A percentile compares a stretch with the other conserved stretches of the same genome.
Evolutionary conservation across 2,113 vertebrate species (phyloP).

Genomic region (Mustela lutreola): DNA sequence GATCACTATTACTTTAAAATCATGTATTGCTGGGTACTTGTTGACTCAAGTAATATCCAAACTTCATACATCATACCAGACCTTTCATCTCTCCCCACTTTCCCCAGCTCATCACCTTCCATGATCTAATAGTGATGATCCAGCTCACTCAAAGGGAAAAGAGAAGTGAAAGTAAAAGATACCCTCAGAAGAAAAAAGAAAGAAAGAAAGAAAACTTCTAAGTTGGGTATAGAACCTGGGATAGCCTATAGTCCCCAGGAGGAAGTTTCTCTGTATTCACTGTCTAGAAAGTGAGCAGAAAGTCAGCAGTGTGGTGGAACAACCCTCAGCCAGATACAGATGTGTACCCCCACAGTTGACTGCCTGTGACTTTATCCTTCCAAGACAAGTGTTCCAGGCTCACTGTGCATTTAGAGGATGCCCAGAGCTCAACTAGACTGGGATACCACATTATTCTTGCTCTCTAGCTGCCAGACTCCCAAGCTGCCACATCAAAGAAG

Average conservation of each 20-base stretch:
- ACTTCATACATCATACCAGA: not conserved
- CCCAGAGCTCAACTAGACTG: not conserved
- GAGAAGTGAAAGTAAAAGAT: not conserved
- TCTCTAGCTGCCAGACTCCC: slow-evolving; percentile 13
- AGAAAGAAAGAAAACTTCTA: not conserved
- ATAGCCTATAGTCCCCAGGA: not conserved
- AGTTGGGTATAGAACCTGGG: not conserved
- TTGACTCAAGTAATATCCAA: not conserved
- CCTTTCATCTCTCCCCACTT: not conserved
- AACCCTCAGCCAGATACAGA: too few relatives aligned
- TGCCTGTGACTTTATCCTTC: not conserved
- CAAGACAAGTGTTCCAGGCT: not conserved
- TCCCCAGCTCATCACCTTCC: rapidly evolving
- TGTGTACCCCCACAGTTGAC: not conserved
- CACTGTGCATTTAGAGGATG: not conserved
- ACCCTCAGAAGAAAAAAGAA: not conserved
- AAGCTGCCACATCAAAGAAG: slow-evolving; percentile 13
- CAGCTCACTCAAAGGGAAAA: not conserved
- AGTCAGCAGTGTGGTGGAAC: not conserved
- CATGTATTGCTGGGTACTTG: not conserved
- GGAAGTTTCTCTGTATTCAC: not conserved
- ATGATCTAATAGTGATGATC: not conserved
- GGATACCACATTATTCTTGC: not conserved
- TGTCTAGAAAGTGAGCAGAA: not conserved
- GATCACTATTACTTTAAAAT: not conserved